Base-by-base conservation (phyloP, 1,140 invertebrate species). In the Brachionus angularis region DNA sequence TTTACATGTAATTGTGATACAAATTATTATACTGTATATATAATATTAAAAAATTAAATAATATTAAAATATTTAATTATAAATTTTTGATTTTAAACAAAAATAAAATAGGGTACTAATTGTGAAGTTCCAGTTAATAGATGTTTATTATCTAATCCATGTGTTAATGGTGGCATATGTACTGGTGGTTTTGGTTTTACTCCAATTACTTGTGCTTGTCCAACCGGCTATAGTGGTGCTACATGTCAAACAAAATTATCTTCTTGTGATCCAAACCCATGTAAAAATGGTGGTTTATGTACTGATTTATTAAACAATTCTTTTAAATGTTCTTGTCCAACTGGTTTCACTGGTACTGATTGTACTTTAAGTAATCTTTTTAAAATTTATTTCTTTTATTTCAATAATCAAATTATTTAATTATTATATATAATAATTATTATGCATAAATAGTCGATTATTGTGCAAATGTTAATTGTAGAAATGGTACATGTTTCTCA, bases 191-290 rank as follows among this genome's bases (percentile, higher is more conserved):
- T 42, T 42, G 39, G 39, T 16, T 25, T 29, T 10, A 10, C 12
- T n/a, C 10, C 47, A 4, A 1, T 12, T 10, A 82, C 88, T 73
- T 96, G 93, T 75, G 86, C 89, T 47, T 96, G 93, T 76, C 85
- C 89, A 5, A 86, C 90, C 78, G 93, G 93, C 1, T 55, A 55
- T 36, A 12, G 21, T 55, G 52, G 52, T 29, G 7, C 4, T n/a
- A 55, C 14, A 27, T 55, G 52, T 36, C 21, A 55, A 55, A 5
- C 29, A 8, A 85, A 75, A 72, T 50, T 77, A 4, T 5, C 77
- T 16, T 33, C 50, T 12, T 71, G 70, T 49, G 4, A 5, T 33
- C 23, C 34, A 55, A 14, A 4, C 44, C 70, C 70, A 34, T 71
- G 70, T 27, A 25, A 16, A 44, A 71, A 71, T 36, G 42, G 71